Evolutionary conservation across 2,888 invertebrate genomes (phyloP), one percentile per base, ranked within the genome.

Genomic region (Heliconius cydno): DNA sequence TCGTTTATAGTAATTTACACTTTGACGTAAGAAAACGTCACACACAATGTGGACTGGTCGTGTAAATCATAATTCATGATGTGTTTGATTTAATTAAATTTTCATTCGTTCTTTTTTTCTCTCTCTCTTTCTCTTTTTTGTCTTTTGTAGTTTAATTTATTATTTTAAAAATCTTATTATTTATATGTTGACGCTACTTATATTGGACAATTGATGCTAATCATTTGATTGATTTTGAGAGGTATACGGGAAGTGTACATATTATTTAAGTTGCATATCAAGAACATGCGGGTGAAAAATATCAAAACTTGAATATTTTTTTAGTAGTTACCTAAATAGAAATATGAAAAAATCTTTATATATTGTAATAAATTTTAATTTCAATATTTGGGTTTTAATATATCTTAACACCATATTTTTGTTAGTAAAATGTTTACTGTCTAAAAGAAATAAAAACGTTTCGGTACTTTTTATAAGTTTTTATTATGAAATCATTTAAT

Each of bases 191-290:
- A 65, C 66, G 46, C n/a, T 76, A 66, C 34, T 2, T 19, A 41
- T 28, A 76, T 66, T 66, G 65, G 12, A 57, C n/a, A 76, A 66
- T 76, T 76, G 66, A 41, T 76, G 41, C 38, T 66, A 76, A 46
- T 66, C 13, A 41, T 76, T 38, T 76, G 46, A n/a, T n/a, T n/a
- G n/a, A n/a, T n/a, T n/a, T n/a, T n/a, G 25, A 46, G n/a, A 71
- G 46, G 25, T 25, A 28, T 46, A 46, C 15, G 46, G 52, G 72
- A 46, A 72, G 52, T 28, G 30, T 30, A 34, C 34, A 7, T 34
- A 25, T 72, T 72, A 52, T 72, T 72, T 28, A 9, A 72, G 9
- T 22, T 46, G 52, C 7, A 5, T 52, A 72, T 72, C 30, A 28
- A 28, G 25, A 72, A 10, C 72, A 46, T 52, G 52, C 25, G 52